Base-by-base conservation (phyloP, 1,140 invertebrate species). In the Polypedilum pembai region DNA sequence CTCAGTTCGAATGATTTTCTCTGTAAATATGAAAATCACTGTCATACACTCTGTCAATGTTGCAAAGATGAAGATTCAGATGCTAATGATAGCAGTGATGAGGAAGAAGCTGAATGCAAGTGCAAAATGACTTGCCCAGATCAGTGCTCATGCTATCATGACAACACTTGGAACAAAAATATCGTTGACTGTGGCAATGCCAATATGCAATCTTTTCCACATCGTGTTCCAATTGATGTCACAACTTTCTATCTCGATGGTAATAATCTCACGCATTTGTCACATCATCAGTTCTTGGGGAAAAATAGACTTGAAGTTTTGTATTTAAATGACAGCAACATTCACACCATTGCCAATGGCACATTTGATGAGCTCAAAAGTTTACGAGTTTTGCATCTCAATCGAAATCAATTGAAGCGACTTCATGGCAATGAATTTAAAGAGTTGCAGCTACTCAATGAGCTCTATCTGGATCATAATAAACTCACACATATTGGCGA, bases 51-150 rank as follows among this genome's bases (percentile, higher is more conserved):
- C 66, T 96, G 94, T 80, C 92, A 95, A 77, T 96, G 94, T 82
- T 96, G 94, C 81, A n/a, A 69, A 69, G 12, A 69, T 69, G 17
- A 69, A 8, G 15, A 69, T 18, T 8, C n/a, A 17, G 17, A 69
- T 69, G 65, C 10, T n/a, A 56, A n/a, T 56, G 15, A 15, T 15
- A 12, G n/a, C 12, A n/a, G n/a, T 56, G 45, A 56, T 69, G 65
- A 69, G 2, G 65, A 69, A 8, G 65, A 69, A 18, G 17, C 95
- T 81, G 94, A 94, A 21, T 96, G 94, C 82, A 91, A 96, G 80
- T 96, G 94, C 84, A 93, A 96, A 85, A 95, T 96, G 94, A 95
- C 91, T 20, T 96, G 94, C 79, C 94, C 94, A 20, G 88, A 87
- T 73, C 92, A 94, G 79, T 96, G 94, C 81, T 92, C 91, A 40